Evolutionary conservation across 2,888 invertebrate genomes (phyloP), one percentile per base, ranked within the genome.

Genomic region (Trichopoda pennipes): DNA sequence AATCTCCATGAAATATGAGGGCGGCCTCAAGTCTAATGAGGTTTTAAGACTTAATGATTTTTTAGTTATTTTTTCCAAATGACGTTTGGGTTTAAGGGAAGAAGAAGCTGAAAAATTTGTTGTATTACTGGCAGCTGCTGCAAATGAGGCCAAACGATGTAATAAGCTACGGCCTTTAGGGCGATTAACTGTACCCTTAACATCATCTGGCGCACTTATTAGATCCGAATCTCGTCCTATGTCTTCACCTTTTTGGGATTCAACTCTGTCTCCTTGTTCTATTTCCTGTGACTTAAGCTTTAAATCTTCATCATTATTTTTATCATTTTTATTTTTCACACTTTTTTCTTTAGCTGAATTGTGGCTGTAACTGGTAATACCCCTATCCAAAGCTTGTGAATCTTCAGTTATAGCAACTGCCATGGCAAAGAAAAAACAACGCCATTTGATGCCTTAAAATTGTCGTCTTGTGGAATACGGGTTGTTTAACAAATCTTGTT

Each of bases 351-450:
- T 14, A 16, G 12, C 12, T 21, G 35, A 14, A n/a, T 56, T 47
- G 14, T 77, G 63, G 28, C 55, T 55, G 32, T 56, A 77, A 12
- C 32, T 77, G 44, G 21, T 14, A 32, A 68, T 42, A 1, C 51
- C 51, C 32, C 53, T 53, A 53, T 55, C 35, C 53, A 76, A 47
- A 28, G 35, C 38, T n/a, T n/a, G n/a, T 38, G 70, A 70, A 8
- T 77, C 77, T 55, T 77, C 77, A 70, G 61, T 77, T 77, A 63
- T 42, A 56, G 77, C 23, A 70, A 77, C 77, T 77, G 77, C 69
- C 77, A 77, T 77, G 16, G 23, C 47, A 49, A 56, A n/a, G 28
- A 47, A 77, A 16, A 47, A 61, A 38, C 35, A n/a, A n/a, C 32
- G 76, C 69, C 76, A 76, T 76, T 69, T 69, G 69, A 32, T 3